A percentile compares a stretch with the other conserved stretches of the same genome.
phyloP scores from a whole-genome alignment of 2,797 vertebrate species.

The Poeciliopsis presidionis region DNA sequence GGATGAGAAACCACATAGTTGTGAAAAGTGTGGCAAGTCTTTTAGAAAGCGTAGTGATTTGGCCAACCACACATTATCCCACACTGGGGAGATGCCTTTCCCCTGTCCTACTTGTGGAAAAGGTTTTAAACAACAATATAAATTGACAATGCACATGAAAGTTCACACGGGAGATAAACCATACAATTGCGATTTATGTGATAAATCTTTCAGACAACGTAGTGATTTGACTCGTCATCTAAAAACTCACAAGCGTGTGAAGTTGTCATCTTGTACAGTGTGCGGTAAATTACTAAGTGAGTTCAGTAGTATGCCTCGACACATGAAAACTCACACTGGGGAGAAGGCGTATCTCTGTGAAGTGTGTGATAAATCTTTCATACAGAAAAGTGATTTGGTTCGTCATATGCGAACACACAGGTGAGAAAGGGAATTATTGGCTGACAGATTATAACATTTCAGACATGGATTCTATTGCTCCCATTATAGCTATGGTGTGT shows the following conservation, averaged over 20 bases:
- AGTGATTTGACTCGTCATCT: background rate
- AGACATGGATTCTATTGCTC: background rate
- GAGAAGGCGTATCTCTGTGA: slow-evolving; percentile 2
- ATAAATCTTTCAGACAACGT: slow-evolving; percentile 1
- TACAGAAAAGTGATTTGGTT: slow-evolving; percentile 2
- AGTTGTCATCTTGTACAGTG: background rate
- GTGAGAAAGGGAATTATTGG: background rate
- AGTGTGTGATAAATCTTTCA: background rate
- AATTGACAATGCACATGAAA: background rate
- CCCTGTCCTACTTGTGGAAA: slow-evolving; percentile 1
- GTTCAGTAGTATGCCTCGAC: background rate
- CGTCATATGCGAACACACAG: slow-evolving; percentile 8
- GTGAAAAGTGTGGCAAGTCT: background rate
- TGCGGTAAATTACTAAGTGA: background rate
- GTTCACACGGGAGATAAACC: background rate
- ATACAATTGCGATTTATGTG: background rate
- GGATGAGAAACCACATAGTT: background rate
- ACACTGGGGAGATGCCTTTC: slow-evolving; percentile 2
- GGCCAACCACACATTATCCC: background rate
- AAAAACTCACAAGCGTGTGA: slow-evolving; percentile 6
- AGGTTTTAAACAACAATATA: slow-evolving; percentile 1
- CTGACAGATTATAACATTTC: background rate
- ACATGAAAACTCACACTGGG: slow-evolving; percentile 3
- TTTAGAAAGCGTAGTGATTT: background rate
- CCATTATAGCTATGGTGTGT: background rate